Evolutionary conservation across 2,888 invertebrate species (phyloP), one percentile per base, ranked within the genome.

Genomic region (Lithophane semibrunnea): DNA sequence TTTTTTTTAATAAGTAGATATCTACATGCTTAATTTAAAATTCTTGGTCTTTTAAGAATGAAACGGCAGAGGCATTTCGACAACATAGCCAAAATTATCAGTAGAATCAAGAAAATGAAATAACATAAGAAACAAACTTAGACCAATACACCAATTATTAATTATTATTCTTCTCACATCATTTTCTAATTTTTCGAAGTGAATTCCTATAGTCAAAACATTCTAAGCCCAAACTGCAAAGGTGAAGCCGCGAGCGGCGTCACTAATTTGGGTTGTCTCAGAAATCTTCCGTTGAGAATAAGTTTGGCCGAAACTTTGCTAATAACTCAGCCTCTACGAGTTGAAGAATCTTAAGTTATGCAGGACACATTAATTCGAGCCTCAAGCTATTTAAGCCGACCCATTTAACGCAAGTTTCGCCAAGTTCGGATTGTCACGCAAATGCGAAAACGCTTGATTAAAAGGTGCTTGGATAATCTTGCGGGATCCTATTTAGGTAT

Each of bases 281-380:
- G 29, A 64, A 82, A 70, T 61, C 47, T 73, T 66, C 60, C 29
- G 18, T 8, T 16, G 61, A 44, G 63, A 64, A n/a, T 74, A 52
- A 68, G 29, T 81, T 81, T 21, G 0, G 5, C 44, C 56, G n/a
- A 68, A 85, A 75, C 68, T 85, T 82, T 47, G 44, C 42, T 52
- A 44, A 54, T 65, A 72, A 72, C 29, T 85, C 29, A 65, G 16
- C 10, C n/a, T 56, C 37, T 64, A 21, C 21, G 24, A 29, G n/a
- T 52, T 37, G 16, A 54, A 67, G 70, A 52, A 63, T 63, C 44
- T 71, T 76, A 70, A 64, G 61, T 73, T 76, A 76, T 73, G 56
- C 65, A 66, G 54, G 12, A 13, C 42, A 37, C 42, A 54, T 72
- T 63, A 60, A 63, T 76, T 76, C 44, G 21, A 44, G 24, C 54